Conservation (phyloP, 2,113 vertebrate genomes). For the Vulpes lagopus region DNA sequence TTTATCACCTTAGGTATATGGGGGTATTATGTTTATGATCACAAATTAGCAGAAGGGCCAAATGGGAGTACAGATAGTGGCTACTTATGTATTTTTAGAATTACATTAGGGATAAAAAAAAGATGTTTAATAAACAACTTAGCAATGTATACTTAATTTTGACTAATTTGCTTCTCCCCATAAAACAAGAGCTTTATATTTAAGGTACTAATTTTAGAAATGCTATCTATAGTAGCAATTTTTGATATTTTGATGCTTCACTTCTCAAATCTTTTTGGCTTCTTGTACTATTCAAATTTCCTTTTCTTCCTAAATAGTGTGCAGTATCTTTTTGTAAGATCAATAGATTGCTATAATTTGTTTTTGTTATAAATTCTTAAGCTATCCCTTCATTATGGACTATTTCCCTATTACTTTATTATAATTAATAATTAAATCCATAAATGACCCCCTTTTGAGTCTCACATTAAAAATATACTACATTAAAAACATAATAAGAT, state of each 20-base stretch:
- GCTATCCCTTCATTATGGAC: constrained; percentile 56
- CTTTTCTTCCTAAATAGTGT: neutral
- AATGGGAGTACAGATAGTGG: neutral
- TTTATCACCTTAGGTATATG: neutral
- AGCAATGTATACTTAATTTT: neutral
- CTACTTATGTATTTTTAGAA: neutral
- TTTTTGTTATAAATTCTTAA: constrained; percentile 73
- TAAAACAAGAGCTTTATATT: neutral
- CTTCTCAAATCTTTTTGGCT: neutral
- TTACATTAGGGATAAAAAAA: neutral
- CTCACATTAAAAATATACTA: constrained; percentile 76
- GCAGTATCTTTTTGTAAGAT: constrained; percentile 44
- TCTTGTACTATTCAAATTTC: neutral
- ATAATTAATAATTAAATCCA: constrained; percentile 80
- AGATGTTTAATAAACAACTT: neutral
- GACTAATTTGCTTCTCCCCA: neutral
- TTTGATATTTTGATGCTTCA: neutral
- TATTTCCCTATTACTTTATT: constrained; percentile 67
- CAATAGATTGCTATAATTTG: neutral
- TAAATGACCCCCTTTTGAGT: constrained; percentile 67
- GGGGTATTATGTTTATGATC: neutral
- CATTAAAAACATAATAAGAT: constrained; percentile 80
- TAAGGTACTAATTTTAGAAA: neutral
- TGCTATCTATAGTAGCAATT: neutral
- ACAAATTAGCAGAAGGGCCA: neutral